Percentiles rank a stretch among this genome's conserved stretches.
These are phyloP conservation scores for Lepidochrysops patricia DNA, from an alignment of 2,888 invertebrate species.

Conservation along the genomic window DNA sequence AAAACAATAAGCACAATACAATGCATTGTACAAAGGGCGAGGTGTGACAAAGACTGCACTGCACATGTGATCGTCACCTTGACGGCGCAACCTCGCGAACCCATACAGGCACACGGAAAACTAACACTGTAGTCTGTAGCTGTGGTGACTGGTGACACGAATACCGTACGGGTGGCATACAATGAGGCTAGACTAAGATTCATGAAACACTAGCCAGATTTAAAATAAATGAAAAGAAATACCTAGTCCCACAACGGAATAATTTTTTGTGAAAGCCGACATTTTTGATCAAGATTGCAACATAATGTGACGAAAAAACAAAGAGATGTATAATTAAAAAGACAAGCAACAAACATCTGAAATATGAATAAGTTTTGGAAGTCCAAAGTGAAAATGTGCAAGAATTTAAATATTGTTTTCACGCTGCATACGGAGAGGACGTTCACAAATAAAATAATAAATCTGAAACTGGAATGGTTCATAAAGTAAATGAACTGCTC, in stretches of 20 bases:
- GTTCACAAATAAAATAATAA: neutral
- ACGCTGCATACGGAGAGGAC: neutral
- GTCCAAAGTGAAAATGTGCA: no score
- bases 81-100: conserved; percentile 14
- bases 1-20: neutral
- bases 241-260: no score
- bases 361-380: no score
- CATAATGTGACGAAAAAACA: no score
- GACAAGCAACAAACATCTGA: no score
- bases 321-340: no score
- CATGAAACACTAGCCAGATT: no score
- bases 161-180: neutral
- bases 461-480: neutral
- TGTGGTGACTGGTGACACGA: neutral
- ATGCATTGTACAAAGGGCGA: neutral
- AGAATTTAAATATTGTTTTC: neutral
- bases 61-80: conserved; percentile 16
- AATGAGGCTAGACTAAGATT: no score
- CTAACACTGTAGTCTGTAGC: neutral
- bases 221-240: no score
- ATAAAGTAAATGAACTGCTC: neutral
- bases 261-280: no score
- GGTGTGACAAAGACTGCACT: conserved; percentile 12
- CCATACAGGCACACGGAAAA: neutral
- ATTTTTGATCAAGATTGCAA: no score